A percentile compares a stretch with the other conserved stretches of the same genome.
Conservation (phyloP, 2,888 invertebrate genomes). For the Sicus ferrugineus region DNA sequence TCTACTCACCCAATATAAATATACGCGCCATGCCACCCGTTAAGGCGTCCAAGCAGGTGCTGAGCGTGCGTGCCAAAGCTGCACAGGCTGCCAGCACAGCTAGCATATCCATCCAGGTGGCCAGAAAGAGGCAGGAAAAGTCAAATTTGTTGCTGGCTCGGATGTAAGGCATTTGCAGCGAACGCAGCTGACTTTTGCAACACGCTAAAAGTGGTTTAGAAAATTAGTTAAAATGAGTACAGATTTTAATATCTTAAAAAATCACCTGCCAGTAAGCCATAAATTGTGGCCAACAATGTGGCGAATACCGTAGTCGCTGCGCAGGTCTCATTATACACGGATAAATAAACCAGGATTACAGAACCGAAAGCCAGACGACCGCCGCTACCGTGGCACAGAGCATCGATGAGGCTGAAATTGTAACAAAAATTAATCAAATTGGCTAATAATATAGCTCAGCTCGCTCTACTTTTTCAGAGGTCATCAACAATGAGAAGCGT, state of each 20-base stretch:
- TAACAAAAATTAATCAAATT: too few species aligned
- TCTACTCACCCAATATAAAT: slow-evolving; percentile 65
- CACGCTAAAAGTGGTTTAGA: slow-evolving; percentile 48
- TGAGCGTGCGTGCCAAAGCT: slow-evolving; percentile 68
- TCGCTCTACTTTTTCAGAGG: too few species aligned
- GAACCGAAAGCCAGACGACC: slow-evolving; percentile 63
- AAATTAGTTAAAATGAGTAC: background rate
- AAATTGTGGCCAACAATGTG: slow-evolving; percentile 58
- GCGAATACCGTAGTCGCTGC: slow-evolving; percentile 59
- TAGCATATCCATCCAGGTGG: slow-evolving; percentile 68
- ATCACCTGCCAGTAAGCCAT: slow-evolving; percentile 61
- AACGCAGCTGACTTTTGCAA: slow-evolving; percentile 60
- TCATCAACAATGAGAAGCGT: too few species aligned
- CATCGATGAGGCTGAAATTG: slow-evolving; percentile 57
- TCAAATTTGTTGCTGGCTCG: slow-evolving; percentile 65
- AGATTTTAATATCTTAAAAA: slow-evolving; percentile 4
- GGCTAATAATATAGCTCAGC: too few species aligned
- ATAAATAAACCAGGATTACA: slow-evolving; percentile 58
- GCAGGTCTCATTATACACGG: slow-evolving; percentile 62
- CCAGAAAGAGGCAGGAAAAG: slow-evolving; percentile 65
- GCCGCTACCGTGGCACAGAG: slow-evolving; percentile 59
- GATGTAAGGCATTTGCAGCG: slow-evolving; percentile 64
- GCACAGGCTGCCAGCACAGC: slow-evolving; percentile 67
- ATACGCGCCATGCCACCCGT: slow-evolving; percentile 67
- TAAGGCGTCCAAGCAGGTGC: slow-evolving; percentile 69